Conservation (phyloP, 2,797 vertebrate species). For the Phataginus tricuspis region DNA sequence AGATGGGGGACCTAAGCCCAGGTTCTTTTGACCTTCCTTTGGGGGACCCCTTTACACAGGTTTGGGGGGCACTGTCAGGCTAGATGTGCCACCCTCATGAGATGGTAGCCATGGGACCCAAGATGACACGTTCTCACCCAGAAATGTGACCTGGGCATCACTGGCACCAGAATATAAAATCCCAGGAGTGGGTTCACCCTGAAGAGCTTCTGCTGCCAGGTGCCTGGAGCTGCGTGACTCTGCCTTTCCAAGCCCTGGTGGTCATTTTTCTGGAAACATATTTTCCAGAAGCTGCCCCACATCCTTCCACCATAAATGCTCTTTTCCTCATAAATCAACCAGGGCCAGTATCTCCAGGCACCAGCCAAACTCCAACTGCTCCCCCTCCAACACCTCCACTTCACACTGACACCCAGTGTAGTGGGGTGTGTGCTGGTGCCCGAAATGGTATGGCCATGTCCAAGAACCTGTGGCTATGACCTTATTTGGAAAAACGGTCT, state of each 20-base stretch:
- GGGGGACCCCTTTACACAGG: neutral
- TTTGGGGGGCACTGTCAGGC: neutral
- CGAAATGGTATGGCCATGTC: accelerated
- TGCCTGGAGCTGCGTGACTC: neutral
- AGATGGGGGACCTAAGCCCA: neutral
- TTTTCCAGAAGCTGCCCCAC: neutral
- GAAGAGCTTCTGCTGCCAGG: neutral
- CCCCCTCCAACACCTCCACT: neutral
- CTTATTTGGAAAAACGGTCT: neutral
- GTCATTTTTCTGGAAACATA: neutral
- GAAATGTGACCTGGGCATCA: neutral
- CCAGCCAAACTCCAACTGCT: neutral
- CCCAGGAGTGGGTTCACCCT: neutral
- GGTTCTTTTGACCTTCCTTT: neutral
- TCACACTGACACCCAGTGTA: neutral
- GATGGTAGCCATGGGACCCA: neutral
- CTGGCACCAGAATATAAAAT: neutral
- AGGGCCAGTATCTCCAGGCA: neutral
- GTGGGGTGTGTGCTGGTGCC: neutral
- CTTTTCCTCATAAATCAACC: neutral
- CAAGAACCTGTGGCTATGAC: neutral
- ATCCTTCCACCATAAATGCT: neutral
- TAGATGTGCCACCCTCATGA: neutral
- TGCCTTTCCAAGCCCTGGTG: neutral
- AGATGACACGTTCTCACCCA: neutral